Evolutionary conservation across 2,888 invertebrate genomes (phyloP).

Genomic region (Vanessa cardui): DNA sequence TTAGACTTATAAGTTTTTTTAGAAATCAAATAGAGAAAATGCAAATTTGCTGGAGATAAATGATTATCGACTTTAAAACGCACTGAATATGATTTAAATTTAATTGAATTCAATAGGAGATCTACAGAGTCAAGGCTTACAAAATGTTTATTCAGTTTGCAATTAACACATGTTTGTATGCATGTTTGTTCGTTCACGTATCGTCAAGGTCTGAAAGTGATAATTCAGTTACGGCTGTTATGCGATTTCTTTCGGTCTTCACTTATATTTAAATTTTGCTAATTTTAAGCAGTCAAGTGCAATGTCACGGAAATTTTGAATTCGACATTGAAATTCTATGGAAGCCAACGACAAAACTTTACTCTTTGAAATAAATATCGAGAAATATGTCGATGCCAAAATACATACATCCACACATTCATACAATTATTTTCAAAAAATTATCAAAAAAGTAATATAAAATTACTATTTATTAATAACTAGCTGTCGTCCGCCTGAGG

Average conservation of each 20-base stretch:
- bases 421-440: too few species aligned
- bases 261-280: slow-evolving; percentile 6
- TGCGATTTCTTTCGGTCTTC: slow-evolving; percentile 26
- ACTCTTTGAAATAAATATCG: too few species aligned
- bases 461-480: too few species aligned
- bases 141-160: slow-evolving; percentile 35
- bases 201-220: slow-evolving; percentile 49
- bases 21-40: neutral
- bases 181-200: slow-evolving; percentile 37
- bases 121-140: slow-evolving; percentile 22
- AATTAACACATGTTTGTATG: slow-evolving; percentile 50
- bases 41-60: neutral
- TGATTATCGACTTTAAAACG: neutral
- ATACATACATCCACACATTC: too few species aligned
- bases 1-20: neutral
- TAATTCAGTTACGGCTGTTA: slow-evolving; percentile 54
- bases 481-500: too few species aligned
- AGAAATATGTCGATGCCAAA: too few species aligned
- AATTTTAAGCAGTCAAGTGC: slow-evolving; percentile 26
- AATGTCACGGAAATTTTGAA: slow-evolving; percentile 19
- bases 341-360: neutral
- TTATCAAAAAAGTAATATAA: too few species aligned
- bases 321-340: neutral
- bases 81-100: neutral
- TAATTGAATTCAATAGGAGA: neutral